Evolutionary conservation across 2,113 vertebrate genomes (phyloP).

Genomic region (Hypocryptadius cinnamomeus): DNA sequence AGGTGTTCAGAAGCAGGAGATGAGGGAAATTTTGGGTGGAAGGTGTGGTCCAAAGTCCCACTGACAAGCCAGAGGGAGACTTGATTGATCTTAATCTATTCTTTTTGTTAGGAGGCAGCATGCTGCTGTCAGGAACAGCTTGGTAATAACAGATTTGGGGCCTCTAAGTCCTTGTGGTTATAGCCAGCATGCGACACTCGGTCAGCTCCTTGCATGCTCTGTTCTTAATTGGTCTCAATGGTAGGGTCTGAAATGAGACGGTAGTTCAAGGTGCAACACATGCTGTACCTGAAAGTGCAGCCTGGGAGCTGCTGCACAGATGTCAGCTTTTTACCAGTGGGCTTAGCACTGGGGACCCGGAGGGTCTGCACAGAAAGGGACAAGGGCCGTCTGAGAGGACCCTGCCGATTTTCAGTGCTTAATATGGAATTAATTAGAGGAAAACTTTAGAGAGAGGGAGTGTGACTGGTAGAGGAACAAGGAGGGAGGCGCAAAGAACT

Average conservation of each 20-base stretch:
- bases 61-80: constrained; percentile 72
- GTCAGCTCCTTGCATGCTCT: constrained; percentile 51
- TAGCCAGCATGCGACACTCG: constrained; percentile 60
- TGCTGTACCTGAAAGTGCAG: constrained; percentile 72
- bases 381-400: constrained; percentile 20
- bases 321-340: constrained; percentile 65
- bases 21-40: constrained; percentile 69
- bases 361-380: constrained; percentile 19
- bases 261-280: constrained; percentile 76
- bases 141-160: constrained; percentile 78
- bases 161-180: constrained; percentile 76
- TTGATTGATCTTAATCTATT: constrained; percentile 77
- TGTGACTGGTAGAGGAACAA: background rate
- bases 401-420: background rate
- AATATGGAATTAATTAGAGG: constrained; percentile 36
- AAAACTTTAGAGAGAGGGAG: background rate
- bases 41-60: constrained; percentile 75
- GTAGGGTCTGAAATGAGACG: constrained; percentile 65
- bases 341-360: constrained; percentile 45
- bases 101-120: constrained; percentile 74
- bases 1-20: constrained; percentile 67
- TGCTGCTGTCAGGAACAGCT: constrained; percentile 79
- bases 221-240: constrained; percentile 74
- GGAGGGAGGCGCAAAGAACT: background rate
- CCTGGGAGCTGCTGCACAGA: constrained; percentile 70